Evolutionary conservation across 2,888 invertebrate species (phyloP), one percentile per base, ranked within the genome.

Genomic region (Sympetrum striolatum): DNA sequence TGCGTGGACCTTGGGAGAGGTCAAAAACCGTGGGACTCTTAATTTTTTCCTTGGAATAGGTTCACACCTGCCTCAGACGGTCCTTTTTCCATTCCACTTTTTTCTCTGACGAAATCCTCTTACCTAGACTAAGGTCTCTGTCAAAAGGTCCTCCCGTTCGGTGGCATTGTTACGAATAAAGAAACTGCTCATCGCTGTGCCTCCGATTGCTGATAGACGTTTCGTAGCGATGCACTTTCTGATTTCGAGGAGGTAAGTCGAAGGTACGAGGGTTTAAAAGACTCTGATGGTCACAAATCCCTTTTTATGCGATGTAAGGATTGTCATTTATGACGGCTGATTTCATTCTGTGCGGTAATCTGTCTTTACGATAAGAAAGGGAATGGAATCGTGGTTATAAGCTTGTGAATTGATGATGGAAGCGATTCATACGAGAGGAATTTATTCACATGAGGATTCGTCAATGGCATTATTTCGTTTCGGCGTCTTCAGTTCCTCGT

Each of bases 61-160:
- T 86, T 86, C 86, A 60, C 86, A 86, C 86, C 86, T 86, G 86
- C 37, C 60, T 39, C 31, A 25, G 73, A 64, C 64, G 44, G 44
- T 10, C 18, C 53, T 35, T n/a, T 25, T 48, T 44, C 14, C 80
- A 35, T 44, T 48, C 79, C 31, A 12, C 79, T 31, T 35, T n/a
- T 80, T 14, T 73, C 25, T 10, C 14, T 25, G 15, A 31, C 12
- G 31, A 73, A 73, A 73, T 73, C 73, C 73, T 73, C 73, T 73
- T 73, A 73, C 73, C 73, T 25, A n/a, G 64, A 8, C 64, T 64
- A 3, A 73, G 73, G 31, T 73, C 31, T 73, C 73, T 73, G 73
- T 73, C 73, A 73, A 31, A n/a, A n/a, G 73, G 25, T 31, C 18
- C 31, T 31, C 73, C 73, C 10, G 31, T 31, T 5, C 25, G 73